These are phyloP conservation scores for Netelia virgata DNA, from an alignment of 2,888 invertebrate species.

Conservation along the genomic window DNA sequence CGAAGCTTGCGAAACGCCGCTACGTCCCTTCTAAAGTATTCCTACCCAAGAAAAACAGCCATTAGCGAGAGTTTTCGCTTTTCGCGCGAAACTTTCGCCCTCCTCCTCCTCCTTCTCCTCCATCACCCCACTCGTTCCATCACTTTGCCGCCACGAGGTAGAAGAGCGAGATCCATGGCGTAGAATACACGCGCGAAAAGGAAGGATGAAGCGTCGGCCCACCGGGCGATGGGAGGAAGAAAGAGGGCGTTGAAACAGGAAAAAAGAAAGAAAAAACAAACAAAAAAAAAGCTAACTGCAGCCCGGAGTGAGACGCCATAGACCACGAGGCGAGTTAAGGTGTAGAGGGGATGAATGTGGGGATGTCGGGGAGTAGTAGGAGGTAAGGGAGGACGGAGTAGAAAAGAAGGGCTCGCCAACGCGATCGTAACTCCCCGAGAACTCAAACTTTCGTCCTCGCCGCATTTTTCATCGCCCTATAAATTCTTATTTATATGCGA, in stretches of 20 bases:
- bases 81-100: constrained; percentile 84
- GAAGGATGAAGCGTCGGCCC: constrained; percentile 28
- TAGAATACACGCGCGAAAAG: constrained; percentile 44
- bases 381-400: constrained; percentile 66
- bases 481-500: constrained; percentile 85
- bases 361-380: constrained; percentile 22
- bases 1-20: constrained; percentile 25
- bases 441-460: constrained; percentile 70
- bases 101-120: constrained; percentile 53
- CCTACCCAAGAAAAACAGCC: constrained; percentile 84
- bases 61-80: constrained; percentile 85
- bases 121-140: constrained; percentile 75
- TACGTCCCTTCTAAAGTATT: constrained; percentile 83
- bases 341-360: constrained; percentile 30
- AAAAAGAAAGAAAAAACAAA: constrained; percentile 56
- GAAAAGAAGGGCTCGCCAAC: constrained; percentile 43
- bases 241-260: constrained; percentile 53
- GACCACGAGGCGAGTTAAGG: constrained; percentile 42
- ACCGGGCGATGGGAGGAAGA: constrained; percentile 33
- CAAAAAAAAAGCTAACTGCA: constrained; percentile 58
- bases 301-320: constrained; percentile 55
- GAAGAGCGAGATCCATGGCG: constrained; percentile 13
- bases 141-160: constrained; percentile 13
- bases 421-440: constrained; percentile 58
- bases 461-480: constrained; percentile 84